Percentiles rank a stretch among this genome's conserved stretches.
These are phyloP conservation scores for Lineus longissimus DNA, from an alignment of 1,140 invertebrate genomes.

Conservation along the genomic window DNA sequence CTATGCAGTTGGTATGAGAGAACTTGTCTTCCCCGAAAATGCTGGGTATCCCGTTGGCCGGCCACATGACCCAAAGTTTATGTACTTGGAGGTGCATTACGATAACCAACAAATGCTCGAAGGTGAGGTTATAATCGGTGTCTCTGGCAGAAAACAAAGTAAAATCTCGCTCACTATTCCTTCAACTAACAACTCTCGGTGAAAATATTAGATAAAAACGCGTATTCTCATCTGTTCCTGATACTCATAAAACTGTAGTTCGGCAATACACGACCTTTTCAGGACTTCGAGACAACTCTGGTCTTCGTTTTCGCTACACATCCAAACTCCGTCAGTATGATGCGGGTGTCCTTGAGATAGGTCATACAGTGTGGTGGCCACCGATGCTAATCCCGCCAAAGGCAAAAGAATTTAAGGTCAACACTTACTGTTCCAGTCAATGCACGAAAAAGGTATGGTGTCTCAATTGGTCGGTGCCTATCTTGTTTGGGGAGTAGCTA, in stretches of 20 bases:
- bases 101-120: conserved; percentile 1
- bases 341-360: conserved; percentile 67
- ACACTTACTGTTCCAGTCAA: conserved; percentile 72
- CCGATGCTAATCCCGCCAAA: conserved; percentile 72
- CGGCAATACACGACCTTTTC: background rate
- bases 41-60: conserved; percentile 7
- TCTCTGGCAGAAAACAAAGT: too few species aligned
- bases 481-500: too few species aligned
- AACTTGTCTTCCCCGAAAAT: conserved; percentile 10
- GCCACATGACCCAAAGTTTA: conserved; percentile 5
- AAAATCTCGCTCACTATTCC: too few species aligned
- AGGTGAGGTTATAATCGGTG: background rate
- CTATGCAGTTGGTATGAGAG: background rate
- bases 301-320: conserved; percentile 73
- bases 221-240: background rate
- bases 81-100: conserved; percentile 15
- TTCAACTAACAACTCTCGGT: too few species aligned
- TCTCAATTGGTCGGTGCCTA: too few species aligned
- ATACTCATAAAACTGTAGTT: background rate
- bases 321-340: conserved; percentile 66
- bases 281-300: conserved; percentile 63
- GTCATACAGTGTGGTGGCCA: conserved; percentile 65
- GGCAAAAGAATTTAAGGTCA: conserved; percentile 70
- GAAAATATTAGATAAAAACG: background rate
- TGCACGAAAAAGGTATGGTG: conserved; percentile 65